Base-by-base conservation (phyloP, 2,888 invertebrate species). In the Cerceris rybyensis region DNA sequence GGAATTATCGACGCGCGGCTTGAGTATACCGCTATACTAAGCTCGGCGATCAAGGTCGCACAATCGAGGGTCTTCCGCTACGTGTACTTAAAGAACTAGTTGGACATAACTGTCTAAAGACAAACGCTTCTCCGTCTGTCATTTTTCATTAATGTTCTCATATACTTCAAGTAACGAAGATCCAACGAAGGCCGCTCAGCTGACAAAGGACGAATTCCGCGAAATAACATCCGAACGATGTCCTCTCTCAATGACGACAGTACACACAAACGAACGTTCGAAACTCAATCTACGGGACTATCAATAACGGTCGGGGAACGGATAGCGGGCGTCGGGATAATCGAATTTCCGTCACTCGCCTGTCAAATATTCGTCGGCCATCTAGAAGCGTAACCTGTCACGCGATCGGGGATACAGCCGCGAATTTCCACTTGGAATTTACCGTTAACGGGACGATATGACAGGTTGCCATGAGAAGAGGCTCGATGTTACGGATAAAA, bases 1-100 rank as follows among this genome's bases (percentile, higher is more conserved):
- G 75, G 83, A 86, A 86, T 86, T 86, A 86, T 86, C 86, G 86
- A 86, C 85, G 83, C 78, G 80, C 81, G 75, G 68, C 75, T 76
- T 71, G 75, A 69, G 81, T 76, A 63, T 77, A 75, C 70, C 75
- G 75, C 74, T 82, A 78, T 76, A 85, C 65, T 63, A 68, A 75
- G 63, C 82, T 70, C 57, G 42, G 63, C 84, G 84, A 84, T 84
- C 84, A 84, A 84, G 84, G 84, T 84, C 84, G 80, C 69, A 66
- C 64, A 43, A 28, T 28, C 74, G 76, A 70, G 74, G 77, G 75
- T 78, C 81, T 81, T 81, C 75, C 81, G 73, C 61, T 74, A 76
- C 70, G 66, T 72, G 72, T 58, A 57, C 61, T 70, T 69, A 28
- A 59, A 43, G 55, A 68, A 85, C 78, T 72, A 78, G 80, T 82